Base-by-base conservation (phyloP, 2,113 vertebrate species). In the Sinocyclocheilus anophthalmus region DNA sequence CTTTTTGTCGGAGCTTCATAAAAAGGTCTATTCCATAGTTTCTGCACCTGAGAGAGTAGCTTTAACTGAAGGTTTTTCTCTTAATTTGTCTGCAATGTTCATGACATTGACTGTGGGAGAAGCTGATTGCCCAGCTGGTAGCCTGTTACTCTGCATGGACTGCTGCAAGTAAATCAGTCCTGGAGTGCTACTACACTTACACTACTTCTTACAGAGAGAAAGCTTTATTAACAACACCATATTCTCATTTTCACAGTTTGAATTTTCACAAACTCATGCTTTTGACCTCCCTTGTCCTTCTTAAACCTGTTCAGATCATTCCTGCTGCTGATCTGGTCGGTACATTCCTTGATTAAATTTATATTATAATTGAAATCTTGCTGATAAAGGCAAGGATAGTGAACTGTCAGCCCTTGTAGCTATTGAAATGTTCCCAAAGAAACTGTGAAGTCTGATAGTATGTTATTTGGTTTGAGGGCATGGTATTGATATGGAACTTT, bases 341-440 rank as follows among this genome's bases (percentile, higher is more conserved):
- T 6, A 14, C 45, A 22, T 50, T n/a, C 10, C 70, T 73, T 50
- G 42, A 50, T 76, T 76, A 26, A 9, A 76, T 24, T 75, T 75
- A 22, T 45, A 45, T 50, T 76, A 59, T 57, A 55, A 5, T 33
- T 59, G 14, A 77, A 77, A 59, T 78, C 26, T 57, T 78, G 18
- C 5, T 67, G 30, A 33, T 73, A 76, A 61, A 85, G 12, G 11
- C 73, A 33, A 76, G 20, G 63, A 26, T 86, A 83, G 85, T 76
- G 89, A 91, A 91, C 57, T 22, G 87, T 91, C 87, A 93, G 88
- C 92, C 91, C 90, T 91, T 91, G 92, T 90, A 91, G 85, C 79
- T 91, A 85, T 84, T 70, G 59, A 88, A 92, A 86, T 87, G 57
- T 14, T 84, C 86, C 86, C 89, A 86, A 87, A 91, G 87, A 78